phyloP scores from a whole-genome alignment of 2,797 vertebrate species.

The Euphonia xanthogaster region DNA sequence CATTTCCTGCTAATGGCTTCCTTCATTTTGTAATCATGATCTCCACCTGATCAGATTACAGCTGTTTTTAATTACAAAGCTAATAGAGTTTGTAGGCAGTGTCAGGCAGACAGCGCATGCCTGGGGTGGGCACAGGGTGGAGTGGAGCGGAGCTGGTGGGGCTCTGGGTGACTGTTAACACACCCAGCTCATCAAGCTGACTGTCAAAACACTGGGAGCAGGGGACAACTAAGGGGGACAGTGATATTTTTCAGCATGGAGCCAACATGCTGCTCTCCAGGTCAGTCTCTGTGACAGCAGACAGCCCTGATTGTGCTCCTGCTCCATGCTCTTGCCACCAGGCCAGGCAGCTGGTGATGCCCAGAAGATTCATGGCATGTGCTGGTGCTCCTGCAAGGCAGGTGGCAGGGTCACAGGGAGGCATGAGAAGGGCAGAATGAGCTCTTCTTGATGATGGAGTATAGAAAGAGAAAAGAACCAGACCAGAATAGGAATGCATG shows the following conservation, averaged over 20 bases:
- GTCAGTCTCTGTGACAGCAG: background rate
- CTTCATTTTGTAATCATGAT: constrained; percentile 91
- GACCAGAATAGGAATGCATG: background rate
- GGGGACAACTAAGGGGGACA: background rate
- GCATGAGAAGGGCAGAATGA: background rate
- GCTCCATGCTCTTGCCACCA: background rate
- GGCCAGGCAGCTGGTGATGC: background rate
- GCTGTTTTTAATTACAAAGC: constrained; percentile 82
- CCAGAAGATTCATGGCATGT: background rate
- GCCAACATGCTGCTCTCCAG: background rate
- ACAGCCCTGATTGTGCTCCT: background rate
- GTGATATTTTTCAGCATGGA: background rate
- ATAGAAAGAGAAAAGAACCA: background rate
- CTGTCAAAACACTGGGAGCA: constrained; percentile 7
- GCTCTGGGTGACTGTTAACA: background rate
- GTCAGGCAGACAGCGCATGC: constrained; percentile 60
- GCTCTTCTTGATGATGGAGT: background rate
- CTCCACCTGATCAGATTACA: constrained; percentile 87
- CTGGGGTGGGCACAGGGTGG: background rate
- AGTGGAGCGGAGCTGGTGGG: background rate
- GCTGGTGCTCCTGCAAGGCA: background rate
- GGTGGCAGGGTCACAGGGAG: background rate
- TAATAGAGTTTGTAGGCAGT: constrained; percentile 78
- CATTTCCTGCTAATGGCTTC: constrained; percentile 92
- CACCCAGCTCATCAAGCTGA: background rate